Base-by-base conservation (phyloP, 2,888 invertebrate species). In the Lochmaea crataegi region DNA sequence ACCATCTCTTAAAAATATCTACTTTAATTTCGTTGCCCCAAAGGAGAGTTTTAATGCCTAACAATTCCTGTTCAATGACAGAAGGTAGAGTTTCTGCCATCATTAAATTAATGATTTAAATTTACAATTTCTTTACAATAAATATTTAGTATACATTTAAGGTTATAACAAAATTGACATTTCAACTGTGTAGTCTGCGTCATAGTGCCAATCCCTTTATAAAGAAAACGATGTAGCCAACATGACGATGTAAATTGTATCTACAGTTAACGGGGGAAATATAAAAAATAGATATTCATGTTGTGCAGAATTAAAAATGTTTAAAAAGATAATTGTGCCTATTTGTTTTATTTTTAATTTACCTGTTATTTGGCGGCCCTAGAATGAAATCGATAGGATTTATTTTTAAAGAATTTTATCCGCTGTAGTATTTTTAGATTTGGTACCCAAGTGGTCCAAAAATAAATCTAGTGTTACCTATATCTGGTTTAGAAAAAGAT, bases 1-100 rank as follows among this genome's bases (percentile, higher is more conserved):
- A 94, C 97, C 97, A 97, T 84, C 96, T 91, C 83, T 91, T 91
- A 86, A 97, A 97, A 78, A 97, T 94, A 83, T 97, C 97, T 80
- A 93, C 91, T 85, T 94, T 95, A 78, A 96, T 92, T 82, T 91
- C 90, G 80, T 91, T 90, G 79, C 96, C 96, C 97, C 97, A 97
- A 77, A 96, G 88, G 79, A 97, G 88, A 76, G 91, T 91, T 83
- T 92, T 92, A 81, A 96, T 92, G 82, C 93, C 93, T 81, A 89
- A 89, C 83, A 95, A 87, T 86, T 94, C 93, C 79, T 90, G 90
- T 82, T 88, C 87, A 79, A 87, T 86, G 77, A 86, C 85, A 79
- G 87, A 86, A 75, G 86, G 86, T 81, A 87, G 83, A 83, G 85
- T 86, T 81, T 88, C 88, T 80, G 89, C 88, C 89, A 89, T 89